These are phyloP conservation scores for Osmerus eperlanus DNA, from an alignment of 2,113 vertebrate genomes.

Conservation along the genomic window DNA sequence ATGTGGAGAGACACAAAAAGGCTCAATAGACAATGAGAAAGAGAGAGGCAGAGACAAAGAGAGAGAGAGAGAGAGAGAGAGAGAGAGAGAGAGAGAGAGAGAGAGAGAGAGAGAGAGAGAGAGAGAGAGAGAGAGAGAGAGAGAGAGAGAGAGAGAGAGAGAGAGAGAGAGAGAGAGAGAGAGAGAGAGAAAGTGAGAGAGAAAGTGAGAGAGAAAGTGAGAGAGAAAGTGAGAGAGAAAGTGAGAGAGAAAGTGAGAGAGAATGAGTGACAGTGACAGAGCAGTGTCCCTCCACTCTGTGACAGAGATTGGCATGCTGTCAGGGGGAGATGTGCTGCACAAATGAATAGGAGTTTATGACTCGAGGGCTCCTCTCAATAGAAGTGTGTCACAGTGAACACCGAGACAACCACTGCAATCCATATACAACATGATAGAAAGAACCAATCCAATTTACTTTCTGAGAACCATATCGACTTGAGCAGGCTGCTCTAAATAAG, in stretches of 20 bases:
- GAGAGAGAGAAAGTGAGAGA: neutral
- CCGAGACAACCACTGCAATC: no score
- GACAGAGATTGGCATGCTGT: no score
- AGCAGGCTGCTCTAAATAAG: no score
- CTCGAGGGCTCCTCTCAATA: no score
- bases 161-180: neutral
- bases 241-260: neutral
- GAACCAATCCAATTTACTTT: no score
- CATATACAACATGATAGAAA: no score
- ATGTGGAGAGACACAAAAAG: no score
- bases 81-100: neutral
- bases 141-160: neutral
- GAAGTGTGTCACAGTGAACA: no score
- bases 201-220: neutral
- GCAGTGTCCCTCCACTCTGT: no score
- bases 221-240: neutral
- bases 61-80: neutral
- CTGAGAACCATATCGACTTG: no score
- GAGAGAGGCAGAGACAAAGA: conserved; percentile 2
- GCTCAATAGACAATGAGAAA: neutral
- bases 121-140: neutral
- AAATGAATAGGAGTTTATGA: no score
- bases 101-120: neutral
- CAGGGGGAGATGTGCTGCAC: no score
- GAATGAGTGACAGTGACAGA: neutral